These are phyloP conservation scores for Embidobia sp. DNA, from an alignment of 2,888 invertebrate species.

Conservation along the genomic window DNA sequence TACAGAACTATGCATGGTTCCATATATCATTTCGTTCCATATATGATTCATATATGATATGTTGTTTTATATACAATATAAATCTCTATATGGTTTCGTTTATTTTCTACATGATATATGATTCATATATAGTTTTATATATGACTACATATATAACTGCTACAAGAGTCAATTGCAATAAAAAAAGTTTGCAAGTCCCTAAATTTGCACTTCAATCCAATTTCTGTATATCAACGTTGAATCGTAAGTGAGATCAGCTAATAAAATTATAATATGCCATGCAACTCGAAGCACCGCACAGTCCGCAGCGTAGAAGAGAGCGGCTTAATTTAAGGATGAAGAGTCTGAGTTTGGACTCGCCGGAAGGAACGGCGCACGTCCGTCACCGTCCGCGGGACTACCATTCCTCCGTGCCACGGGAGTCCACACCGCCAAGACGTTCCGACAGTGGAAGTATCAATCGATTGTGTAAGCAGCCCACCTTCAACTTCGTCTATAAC, in stretches of 20 bases:
- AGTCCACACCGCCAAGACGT: slow-evolving; percentile 78
- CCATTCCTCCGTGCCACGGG: slow-evolving; percentile 75
- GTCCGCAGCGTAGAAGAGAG: slow-evolving; percentile 92
- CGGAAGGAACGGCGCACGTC: slow-evolving; percentile 93
- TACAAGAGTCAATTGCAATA: no score
- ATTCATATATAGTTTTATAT: no score
- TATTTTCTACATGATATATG: no score
- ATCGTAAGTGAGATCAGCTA: slow-evolving; percentile 37
- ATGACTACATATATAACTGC: no score
- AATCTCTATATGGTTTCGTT: no score
- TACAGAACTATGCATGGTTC: no score
- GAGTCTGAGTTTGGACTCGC: slow-evolving; percentile 97
- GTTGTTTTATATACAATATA: no score
- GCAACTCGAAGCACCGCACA: slow-evolving; percentile 90
- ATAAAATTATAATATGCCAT: slow-evolving; percentile 69
- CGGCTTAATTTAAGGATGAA: slow-evolving; percentile 99
- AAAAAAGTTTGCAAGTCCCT: no score
- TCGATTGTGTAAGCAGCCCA: slow-evolving; percentile 77
- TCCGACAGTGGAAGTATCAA: slow-evolving; percentile 80
- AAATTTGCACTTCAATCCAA: no score
- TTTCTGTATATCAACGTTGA: slow-evolving; percentile 19
- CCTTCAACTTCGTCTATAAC: not conserved
- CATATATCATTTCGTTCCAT: no score
- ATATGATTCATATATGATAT: no score
- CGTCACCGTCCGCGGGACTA: slow-evolving; percentile 86